Conservation (phyloP, 2,113 vertebrate genomes). For the Festucalex cinctus region DNA sequence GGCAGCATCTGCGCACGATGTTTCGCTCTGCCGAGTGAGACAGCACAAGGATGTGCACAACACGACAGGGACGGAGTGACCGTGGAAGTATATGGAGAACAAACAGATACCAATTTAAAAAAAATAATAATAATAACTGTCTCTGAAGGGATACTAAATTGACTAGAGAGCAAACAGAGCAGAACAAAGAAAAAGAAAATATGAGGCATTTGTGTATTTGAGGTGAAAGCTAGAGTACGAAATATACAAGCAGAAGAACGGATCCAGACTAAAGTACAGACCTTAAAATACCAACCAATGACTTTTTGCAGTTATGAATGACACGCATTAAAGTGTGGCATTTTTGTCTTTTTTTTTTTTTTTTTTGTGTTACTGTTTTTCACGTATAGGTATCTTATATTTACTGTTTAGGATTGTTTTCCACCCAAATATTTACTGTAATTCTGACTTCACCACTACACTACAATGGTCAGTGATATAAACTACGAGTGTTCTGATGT, state of each 20-base stretch:
- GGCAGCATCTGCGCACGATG: constrained; percentile 55
- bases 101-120: constrained; percentile 25
- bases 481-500: too few relatives aligned
- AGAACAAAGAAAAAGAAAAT: constrained; percentile 14
- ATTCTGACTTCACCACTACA: too few relatives aligned
- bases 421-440: not conserved
- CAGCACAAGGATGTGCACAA: constrained; percentile 36
- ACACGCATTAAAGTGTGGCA: too few relatives aligned
- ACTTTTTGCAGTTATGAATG: not conserved
- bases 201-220: constrained; percentile 16
- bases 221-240: constrained; percentile 25
- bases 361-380: too few relatives aligned
- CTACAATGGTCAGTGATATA: too few relatives aligned
- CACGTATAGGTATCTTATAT: too few relatives aligned
- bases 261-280: constrained; percentile 36
- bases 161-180: constrained; percentile 18
- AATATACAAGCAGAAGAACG: constrained; percentile 30
- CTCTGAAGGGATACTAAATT: constrained; percentile 20
- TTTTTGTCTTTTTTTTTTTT: too few relatives aligned
- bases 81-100: constrained; percentile 20
- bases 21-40: constrained; percentile 56
- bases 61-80: constrained; percentile 17
- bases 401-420: not conserved
- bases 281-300: constrained; percentile 8
- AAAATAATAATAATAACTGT: constrained; percentile 18